Evolutionary conservation across 30 jellyfish, hydroid and myxozoan species (phyloP), one percentile per base, ranked within the genome.

Genomic region (Aurelia aurita): DNA sequence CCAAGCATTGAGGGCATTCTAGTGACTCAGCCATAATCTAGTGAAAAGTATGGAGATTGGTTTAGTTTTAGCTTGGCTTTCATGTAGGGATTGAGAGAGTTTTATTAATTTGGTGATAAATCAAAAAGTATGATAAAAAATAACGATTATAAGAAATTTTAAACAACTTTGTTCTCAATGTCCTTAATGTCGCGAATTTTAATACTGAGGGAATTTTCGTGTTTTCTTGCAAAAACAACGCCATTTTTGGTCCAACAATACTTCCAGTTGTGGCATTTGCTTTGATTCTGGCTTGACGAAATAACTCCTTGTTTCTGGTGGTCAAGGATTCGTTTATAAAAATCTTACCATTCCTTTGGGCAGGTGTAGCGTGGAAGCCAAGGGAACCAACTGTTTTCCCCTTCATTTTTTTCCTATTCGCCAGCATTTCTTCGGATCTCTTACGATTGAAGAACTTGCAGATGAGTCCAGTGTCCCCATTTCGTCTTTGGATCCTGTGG

Each of bases 221-320:
- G 22, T 26, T 7, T 69, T 15, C 81, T 13, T 28, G 81, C 31
- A 31, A 69, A 69, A 10, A 69, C 81, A 3, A 69, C 62, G 39
- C 81, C 81, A 69, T 69, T 69, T 26, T 35, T 69, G 39, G 81
- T 69, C 81, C 63, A 69, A 39, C 23, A 69, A 69, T 7, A 69
- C 10, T 32, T 15, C 81, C 81, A 29, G 63, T 55, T 62, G 19
- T 69, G 16, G 31, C 63, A 19, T 32, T 55, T 10, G 39, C 19
- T 21, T 11, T 69, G 28, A 69, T 29, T 18, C 65, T 19, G 10
- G 32, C 32, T 55, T 10, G n/a, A 15, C 29, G 64, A 43, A 69
- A 69, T 15, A 69, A 62, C 31, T 22, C 27, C 35, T 27, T 64
- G 49, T 27, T 64, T 35, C 12, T 22, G 20, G 10, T 12, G 25